Evolutionary conservation across 2,113 vertebrate genomes (phyloP), one percentile per base, ranked within the genome.

Genomic region (Gavia stellata): DNA sequence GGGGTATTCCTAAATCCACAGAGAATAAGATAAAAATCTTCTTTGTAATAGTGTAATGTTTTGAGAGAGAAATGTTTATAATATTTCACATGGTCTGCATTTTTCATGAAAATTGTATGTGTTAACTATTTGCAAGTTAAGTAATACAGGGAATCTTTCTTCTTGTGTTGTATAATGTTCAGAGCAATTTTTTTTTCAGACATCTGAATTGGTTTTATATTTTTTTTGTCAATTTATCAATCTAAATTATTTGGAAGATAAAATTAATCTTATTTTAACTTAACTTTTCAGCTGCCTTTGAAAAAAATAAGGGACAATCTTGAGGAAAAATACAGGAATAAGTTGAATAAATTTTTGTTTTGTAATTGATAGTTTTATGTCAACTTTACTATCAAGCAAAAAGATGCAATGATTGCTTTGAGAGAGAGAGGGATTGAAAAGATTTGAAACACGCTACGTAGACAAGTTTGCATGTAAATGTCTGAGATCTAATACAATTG

Each of bases 251-350:
- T 68, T 28, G 4, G 23, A 63, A 86, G 40, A 72, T 50, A 79
- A 85, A 92, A 75, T 86, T 86, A 38, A 55, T 55, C 36, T 83
- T 68, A 44, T 55, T 90, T 94, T 87, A 81, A 84, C 18, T 31
- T 50, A 53, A 79, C 36, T 86, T 97, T 95, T 96, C 55, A 77
- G 42, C 11, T 94, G 75, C 67, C 49, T 93, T 47, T 42, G 49
- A 92, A 95, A 86, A 75, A 79, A 91, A 49, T 80, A 82, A 81
- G 81, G 56, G 73, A 92, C 67, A 96, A 83, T 63, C 29, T 75
- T 89, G 80, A 87, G 31, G 65, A 56, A 96, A 91, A 67, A 86
- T 89, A 59, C 25, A 82, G 50, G 20, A 89, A 80, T 82, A 55
- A 52, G 47, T n/a, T 84, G 45, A 50, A 47, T 72, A 50, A 3